Base-by-base conservation (phyloP, 2,888 invertebrate genomes). In the Sphaeridia pumilis region DNA sequence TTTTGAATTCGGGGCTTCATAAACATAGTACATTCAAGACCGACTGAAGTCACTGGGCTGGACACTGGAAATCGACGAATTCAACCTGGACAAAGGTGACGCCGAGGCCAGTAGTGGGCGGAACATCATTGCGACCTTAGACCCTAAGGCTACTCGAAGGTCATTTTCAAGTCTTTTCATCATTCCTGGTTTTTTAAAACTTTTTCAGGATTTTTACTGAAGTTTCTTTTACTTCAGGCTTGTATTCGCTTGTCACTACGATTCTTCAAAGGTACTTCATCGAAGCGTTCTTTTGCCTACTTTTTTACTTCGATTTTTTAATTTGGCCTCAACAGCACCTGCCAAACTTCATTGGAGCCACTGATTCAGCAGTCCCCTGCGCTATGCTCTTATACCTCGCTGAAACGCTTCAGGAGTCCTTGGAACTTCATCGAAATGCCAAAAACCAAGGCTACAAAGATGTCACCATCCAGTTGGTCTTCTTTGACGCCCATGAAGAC, bases 401-500 rank as follows among this genome's bases (percentile, higher is more conserved):
- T 0, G 74, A 78, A 58, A 79, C 82, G 20, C 75, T 89, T 76
- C 70, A 78, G 17, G 66, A 70, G 0, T 72, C 79, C 48, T 69
- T 89, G n/a, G 67, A 77, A 3, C 66, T 71, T 0, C n/a, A n/a
- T n/a, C n/a, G n/a, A n/a, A n/a, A n/a, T n/a, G 74, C 80, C 36
- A 73, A 73, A 58, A 56, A 55, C 31, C 46, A 49, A 20, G 46
- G 49, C 10, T 14, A 4, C 3, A 55, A 59, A 12, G 59, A 60
- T 56, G 63, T 63, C 3, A 58, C 59, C 7, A 58, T 78, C 14
- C 90, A 90, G 79, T 78, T 95, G 58, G 73, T 99, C 63, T 98
- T 99, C 74, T 90, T 98, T 67, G 98, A 98, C 68, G 98, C 98
- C 0, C 98, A 98, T 71, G 98, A 98, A 74, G 97, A n/a, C n/a